phyloP scores from a whole-genome alignment of 2,888 invertebrate species.

The Eupithecia pulchellata region DNA sequence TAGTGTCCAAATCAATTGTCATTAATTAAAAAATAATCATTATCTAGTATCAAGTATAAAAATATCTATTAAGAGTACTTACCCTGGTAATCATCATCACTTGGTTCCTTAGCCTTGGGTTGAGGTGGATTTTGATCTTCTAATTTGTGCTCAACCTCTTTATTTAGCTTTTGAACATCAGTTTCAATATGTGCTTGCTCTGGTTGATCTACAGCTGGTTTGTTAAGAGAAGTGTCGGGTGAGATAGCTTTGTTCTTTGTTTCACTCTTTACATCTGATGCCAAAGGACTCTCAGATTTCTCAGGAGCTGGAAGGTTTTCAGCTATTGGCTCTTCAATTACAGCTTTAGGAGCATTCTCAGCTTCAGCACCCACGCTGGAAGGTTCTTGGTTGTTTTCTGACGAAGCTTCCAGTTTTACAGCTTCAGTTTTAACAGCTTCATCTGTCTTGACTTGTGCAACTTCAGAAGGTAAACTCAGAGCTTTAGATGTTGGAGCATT shows the following conservation, averaged over 20 bases:
- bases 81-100: slow-evolving; percentile 53
- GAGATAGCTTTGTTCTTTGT: slow-evolving; percentile 30
- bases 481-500: slow-evolving; percentile 17
- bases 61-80: not conserved
- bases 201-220: slow-evolving; percentile 24
- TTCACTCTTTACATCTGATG: slow-evolving; percentile 12
- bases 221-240: slow-evolving; percentile 11
- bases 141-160: slow-evolving; percentile 44
- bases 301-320: slow-evolving; percentile 17
- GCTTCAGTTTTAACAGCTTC: slow-evolving; percentile 24
- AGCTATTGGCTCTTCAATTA: slow-evolving; percentile 27
- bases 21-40: no score
- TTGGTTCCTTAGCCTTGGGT: slow-evolving; percentile 39
- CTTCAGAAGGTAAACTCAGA: slow-evolving; percentile 16
- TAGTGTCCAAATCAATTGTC: no score
- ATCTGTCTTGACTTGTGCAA: slow-evolving; percentile 10
- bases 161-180: slow-evolving; percentile 28
- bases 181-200: slow-evolving; percentile 32
- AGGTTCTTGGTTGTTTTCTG: slow-evolving; percentile 27
- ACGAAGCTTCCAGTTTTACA: slow-evolving; percentile 28
- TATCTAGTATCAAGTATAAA: no score
- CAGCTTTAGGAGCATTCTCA: slow-evolving; percentile 19
- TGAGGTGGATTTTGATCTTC: slow-evolving; percentile 43
- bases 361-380: slow-evolving; percentile 23
- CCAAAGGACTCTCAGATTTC: slow-evolving; percentile 26